phyloP scores from a whole-genome alignment of 2,888 invertebrate species.

The Microctonus hyperodae region DNA sequence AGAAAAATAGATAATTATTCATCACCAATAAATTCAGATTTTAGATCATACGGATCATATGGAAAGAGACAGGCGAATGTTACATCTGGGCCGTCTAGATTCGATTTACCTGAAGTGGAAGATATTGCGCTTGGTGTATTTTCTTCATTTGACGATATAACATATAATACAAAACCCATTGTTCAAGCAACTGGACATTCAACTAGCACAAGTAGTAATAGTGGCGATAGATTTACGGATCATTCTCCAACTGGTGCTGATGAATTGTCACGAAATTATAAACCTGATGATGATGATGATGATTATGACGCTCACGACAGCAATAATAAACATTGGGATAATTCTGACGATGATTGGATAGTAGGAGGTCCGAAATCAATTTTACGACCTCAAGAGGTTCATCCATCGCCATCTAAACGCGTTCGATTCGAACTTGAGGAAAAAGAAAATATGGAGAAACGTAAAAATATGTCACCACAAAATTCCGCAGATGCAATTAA shows the following conservation, averaged over 20 bases:
- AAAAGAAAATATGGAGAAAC: conserved; percentile 67
- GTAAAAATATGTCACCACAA: conserved; percentile 43
- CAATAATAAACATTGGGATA: conserved; percentile 50
- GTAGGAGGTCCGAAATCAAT: conserved; percentile 57
- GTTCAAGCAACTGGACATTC: conserved; percentile 66
- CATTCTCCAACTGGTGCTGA: conserved; percentile 52
- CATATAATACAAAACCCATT: conserved; percentile 76
- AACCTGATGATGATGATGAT: conserved; percentile 59
- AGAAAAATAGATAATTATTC: conserved; percentile 60
- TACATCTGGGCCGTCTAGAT: conserved; percentile 68
- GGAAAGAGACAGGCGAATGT: conserved; percentile 57
- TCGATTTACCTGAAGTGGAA: conserved; percentile 78
- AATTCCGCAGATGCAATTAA: conserved; percentile 54
- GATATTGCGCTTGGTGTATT: conserved; percentile 71
- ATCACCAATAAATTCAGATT: conserved; percentile 45
- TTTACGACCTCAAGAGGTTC: conserved; percentile 52
- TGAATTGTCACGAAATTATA: conserved; percentile 53
- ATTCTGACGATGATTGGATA: conserved; percentile 58
- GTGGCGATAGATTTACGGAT: conserved; percentile 28
- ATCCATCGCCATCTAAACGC: conserved; percentile 60
- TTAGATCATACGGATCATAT: conserved; percentile 51
- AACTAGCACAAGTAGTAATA: background rate
- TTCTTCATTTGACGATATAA: conserved; percentile 73
- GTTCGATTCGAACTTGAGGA: conserved; percentile 70
- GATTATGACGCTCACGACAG: conserved; percentile 57